These are phyloP conservation scores for Melanotaenia maccullochi DNA, from an alignment of 2,797 vertebrate genomes.

Conservation along the genomic window DNA sequence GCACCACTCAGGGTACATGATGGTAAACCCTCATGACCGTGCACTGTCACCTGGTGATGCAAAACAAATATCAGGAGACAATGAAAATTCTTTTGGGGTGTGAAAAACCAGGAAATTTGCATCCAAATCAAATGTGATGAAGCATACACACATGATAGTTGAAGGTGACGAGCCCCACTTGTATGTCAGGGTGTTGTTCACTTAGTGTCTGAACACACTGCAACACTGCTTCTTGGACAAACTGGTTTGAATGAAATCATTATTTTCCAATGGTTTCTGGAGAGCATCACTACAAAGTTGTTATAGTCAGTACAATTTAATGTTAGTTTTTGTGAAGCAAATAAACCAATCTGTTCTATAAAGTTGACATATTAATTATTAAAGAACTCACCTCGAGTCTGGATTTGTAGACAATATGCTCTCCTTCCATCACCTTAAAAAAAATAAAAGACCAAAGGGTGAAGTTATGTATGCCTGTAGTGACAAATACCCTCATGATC, in stretches of 20 bases:
- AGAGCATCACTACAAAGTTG: not conserved
- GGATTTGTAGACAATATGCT: constrained; percentile 48
- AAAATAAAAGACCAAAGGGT: constrained; percentile 2
- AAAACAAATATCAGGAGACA: not conserved
- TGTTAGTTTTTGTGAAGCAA: not conserved
- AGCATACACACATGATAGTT: constrained; percentile 69
- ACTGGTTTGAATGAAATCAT: constrained; percentile 57
- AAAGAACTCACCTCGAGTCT: constrained; percentile 71
- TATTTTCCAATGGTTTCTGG: not conserved
- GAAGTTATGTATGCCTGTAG: not conserved
- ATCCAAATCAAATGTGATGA: not conserved
- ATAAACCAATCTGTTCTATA: not conserved
- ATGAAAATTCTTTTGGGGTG: not conserved
- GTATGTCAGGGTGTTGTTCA: constrained; percentile 58
- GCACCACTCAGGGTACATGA: constrained; percentile 53
- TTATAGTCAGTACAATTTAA: not conserved
- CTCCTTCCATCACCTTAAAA: constrained; percentile 59
- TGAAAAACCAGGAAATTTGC: not conserved
- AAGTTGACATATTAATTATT: not conserved
- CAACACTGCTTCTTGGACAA: constrained; percentile 78
- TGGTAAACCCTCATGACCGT: constrained; percentile 58
- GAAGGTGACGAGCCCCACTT: constrained; percentile 82
- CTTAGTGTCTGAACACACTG: constrained; percentile 71
- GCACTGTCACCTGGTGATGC: constrained; percentile 73
- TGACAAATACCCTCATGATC: not conserved